Evolutionary conservation across 2,888 invertebrate species (phyloP).

Genomic region (Fabriciana adippe): DNA sequence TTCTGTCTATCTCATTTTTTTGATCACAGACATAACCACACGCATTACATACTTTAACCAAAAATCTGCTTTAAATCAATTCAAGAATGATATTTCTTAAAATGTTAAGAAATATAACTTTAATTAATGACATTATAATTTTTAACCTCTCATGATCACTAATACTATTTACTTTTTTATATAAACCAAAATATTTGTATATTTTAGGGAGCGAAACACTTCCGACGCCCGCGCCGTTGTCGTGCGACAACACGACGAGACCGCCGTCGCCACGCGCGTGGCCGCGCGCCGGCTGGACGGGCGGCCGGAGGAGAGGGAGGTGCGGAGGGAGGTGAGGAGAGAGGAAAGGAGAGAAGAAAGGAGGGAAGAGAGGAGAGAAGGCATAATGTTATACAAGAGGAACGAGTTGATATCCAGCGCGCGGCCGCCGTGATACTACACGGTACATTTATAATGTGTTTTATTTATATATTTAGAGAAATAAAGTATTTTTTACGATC

Average conservation of each 20-base stretch:
- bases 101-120: no score
- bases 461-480: slow-evolving; percentile 47
- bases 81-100: no score
- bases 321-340: slow-evolving; percentile 30
- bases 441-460: slow-evolving; percentile 70
- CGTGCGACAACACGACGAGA: slow-evolving; percentile 71
- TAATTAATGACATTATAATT: background rate
- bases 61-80: no score
- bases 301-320: slow-evolving; percentile 35
- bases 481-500: slow-evolving; percentile 39
- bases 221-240: slow-evolving; percentile 71
- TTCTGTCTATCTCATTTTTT: no score
- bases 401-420: slow-evolving; percentile 92
- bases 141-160: no score
- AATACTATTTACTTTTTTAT: background rate
- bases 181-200: slow-evolving; percentile 9
- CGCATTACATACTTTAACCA: background rate
- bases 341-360: slow-evolving; percentile 54
- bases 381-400: slow-evolving; percentile 87
- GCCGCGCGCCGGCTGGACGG: slow-evolving; percentile 49
- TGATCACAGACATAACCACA: no score
- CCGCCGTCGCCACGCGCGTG: slow-evolving; percentile 75
- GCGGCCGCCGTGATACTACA: slow-evolving; percentile 69
- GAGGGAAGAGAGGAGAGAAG: slow-evolving; percentile 51
- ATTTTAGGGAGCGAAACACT: slow-evolving; percentile 76